Percentiles rank a stretch among this genome's conserved stretches.
These are phyloP conservation scores for Steinernema khuongi DNA, from an alignment of 1,140 invertebrate species.

Conservation along the genomic window DNA sequence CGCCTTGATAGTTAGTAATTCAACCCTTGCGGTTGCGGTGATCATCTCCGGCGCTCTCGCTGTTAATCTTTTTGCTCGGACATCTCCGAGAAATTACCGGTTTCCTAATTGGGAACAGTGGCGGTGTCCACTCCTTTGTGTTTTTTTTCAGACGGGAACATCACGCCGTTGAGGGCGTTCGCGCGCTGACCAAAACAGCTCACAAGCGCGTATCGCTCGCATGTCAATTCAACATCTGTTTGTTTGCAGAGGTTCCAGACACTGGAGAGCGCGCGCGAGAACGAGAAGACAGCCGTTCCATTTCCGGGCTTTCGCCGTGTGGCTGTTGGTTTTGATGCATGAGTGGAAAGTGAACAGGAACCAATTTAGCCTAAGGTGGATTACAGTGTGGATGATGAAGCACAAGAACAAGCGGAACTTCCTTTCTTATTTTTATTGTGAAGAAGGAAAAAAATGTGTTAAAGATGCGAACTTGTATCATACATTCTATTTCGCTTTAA, in stretches of 20 bases:
- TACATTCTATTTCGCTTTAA: too few relatives aligned
- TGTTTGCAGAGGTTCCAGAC: not conserved
- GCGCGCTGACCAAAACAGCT: not conserved
- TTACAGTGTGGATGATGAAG: too few relatives aligned
- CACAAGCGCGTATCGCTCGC: not conserved
- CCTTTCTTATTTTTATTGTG: too few relatives aligned
- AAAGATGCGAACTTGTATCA: too few relatives aligned
- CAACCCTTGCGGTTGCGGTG: not conserved
- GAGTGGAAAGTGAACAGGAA: too few relatives aligned
- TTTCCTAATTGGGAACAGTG: conserved; percentile 9
- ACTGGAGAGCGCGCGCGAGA: not conserved
- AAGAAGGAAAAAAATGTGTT: too few relatives aligned
- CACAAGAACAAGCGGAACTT: too few relatives aligned
- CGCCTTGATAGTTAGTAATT: not conserved
- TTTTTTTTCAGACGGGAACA: conserved; percentile 1
- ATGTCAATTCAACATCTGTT: not conserved
- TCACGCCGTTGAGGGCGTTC: not conserved
- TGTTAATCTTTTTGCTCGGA: not conserved
- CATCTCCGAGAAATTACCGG: conserved; percentile 8
- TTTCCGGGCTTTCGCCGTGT: too few relatives aligned
- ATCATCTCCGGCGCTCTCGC: conserved; percentile 11
- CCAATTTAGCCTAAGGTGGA: too few relatives aligned
- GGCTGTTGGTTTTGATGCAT: too few relatives aligned
- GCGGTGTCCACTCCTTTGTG: conserved; percentile 2
- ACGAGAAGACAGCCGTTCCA: too few relatives aligned